These are phyloP conservation scores for Drosophila lowei DNA, from an alignment of 1,140 invertebrate genomes.

Conservation along the genomic window DNA sequence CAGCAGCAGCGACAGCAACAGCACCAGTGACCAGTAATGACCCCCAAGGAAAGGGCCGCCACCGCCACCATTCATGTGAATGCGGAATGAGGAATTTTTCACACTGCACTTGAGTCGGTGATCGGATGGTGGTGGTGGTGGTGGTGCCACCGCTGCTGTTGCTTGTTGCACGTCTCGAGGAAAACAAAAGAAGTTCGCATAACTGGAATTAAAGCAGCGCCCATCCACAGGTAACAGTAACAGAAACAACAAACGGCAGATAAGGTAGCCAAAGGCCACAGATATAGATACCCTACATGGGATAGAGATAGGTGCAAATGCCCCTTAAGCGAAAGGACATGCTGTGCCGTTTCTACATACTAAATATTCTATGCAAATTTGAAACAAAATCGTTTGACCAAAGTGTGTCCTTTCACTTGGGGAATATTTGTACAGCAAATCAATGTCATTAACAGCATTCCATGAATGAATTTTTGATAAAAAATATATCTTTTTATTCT, in stretches of 20 bases:
- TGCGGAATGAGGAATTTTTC: slow-evolving; percentile 65
- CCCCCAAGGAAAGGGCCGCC: slow-evolving; percentile 58
- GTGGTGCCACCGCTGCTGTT: background rate
- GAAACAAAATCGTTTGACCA: too few species aligned
- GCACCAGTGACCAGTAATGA: slow-evolving; percentile 77
- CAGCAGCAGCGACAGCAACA: background rate
- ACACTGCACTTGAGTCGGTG: slow-evolving; percentile 61
- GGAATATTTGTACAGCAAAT: too few species aligned
- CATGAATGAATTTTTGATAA: too few species aligned
- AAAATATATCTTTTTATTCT: too few species aligned
- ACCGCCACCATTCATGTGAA: slow-evolving; percentile 61
- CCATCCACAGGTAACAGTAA: slow-evolving; percentile 33
- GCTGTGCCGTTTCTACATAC: too few species aligned
- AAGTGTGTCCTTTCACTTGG: too few species aligned
- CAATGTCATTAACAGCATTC: too few species aligned
- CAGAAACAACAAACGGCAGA: slow-evolving; percentile 43
- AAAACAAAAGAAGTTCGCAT: slow-evolving; percentile 79
- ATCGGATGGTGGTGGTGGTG: background rate
- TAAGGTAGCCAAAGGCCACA: slow-evolving; percentile 7
- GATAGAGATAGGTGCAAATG: too few species aligned
- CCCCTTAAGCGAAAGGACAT: too few species aligned
- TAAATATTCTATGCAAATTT: too few species aligned
- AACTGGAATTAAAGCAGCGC: slow-evolving; percentile 78
- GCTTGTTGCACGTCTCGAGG: slow-evolving; percentile 7
- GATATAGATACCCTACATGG: too few species aligned